Conservation (phyloP, 2,888 invertebrate species). For the Latrodectus elegans region DNA sequence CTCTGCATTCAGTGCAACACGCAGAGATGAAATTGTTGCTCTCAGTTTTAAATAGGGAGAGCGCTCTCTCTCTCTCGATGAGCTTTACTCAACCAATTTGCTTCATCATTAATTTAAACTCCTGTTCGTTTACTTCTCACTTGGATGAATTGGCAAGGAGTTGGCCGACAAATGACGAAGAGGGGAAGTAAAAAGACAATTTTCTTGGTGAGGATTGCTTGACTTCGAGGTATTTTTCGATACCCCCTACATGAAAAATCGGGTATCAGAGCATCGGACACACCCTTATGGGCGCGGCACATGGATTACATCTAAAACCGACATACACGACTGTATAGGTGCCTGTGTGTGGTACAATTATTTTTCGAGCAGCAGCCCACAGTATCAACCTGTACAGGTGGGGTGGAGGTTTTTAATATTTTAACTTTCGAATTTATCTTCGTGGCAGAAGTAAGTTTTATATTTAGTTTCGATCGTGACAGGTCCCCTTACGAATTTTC, state of each 20-base stretch:
- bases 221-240: slow-evolving; percentile 26
- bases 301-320: slow-evolving; percentile 21
- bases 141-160: slow-evolving; percentile 44
- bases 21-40: slow-evolving; percentile 33
- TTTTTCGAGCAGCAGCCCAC: slow-evolving; percentile 29
- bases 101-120: slow-evolving; percentile 53
- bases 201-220: not conserved
- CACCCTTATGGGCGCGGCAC: slow-evolving; percentile 50
- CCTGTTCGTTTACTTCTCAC: slow-evolving; percentile 23
- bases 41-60: slow-evolving; percentile 16
- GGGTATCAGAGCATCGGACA: slow-evolving; percentile 51
- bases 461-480: too few relatives aligned
- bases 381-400: not conserved
- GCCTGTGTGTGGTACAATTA: slow-evolving; percentile 49
- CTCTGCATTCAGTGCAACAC: not conserved
- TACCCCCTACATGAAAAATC: slow-evolving; percentile 45
- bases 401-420: not conserved
- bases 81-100: slow-evolving; percentile 54
- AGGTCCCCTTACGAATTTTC: too few relatives aligned
- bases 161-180: slow-evolving; percentile 14
- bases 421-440: not conserved
- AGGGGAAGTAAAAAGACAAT: slow-evolving; percentile 26
- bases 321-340: slow-evolving; percentile 1
- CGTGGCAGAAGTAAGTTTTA: not conserved
- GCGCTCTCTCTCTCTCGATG: not conserved